Evolutionary conservation across 2,797 vertebrate genomes (phyloP).

Genomic region (Limosa lapponica): DNA sequence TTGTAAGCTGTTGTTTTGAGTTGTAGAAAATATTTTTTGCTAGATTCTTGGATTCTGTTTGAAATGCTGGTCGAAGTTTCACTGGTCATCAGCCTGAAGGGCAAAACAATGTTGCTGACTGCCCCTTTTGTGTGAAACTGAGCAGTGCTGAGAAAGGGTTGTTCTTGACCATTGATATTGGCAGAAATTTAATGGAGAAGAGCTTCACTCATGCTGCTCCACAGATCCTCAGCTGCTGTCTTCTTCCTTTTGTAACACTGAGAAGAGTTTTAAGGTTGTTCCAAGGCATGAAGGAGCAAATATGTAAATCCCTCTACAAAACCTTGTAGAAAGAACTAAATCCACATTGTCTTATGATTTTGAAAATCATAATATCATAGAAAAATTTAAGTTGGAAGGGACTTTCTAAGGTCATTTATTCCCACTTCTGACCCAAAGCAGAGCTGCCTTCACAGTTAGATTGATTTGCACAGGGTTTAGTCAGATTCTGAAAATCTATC

Average conservation of each 20-base stretch:
- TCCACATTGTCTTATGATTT: background rate
- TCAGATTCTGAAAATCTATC: background rate
- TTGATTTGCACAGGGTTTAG: background rate
- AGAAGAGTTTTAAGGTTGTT: background rate
- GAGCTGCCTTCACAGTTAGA: background rate
- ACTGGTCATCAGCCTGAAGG: background rate
- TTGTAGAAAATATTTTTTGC: background rate
- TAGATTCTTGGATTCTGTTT: background rate
- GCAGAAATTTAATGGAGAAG: background rate
- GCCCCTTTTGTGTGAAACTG: background rate
- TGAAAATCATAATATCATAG: background rate
- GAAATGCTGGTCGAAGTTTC: background rate
- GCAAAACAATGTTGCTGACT: background rate
- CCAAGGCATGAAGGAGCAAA: fast-evolving
- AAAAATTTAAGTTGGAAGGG: background rate
- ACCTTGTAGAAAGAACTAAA: background rate
- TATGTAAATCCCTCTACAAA: background rate
- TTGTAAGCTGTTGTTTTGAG: background rate
- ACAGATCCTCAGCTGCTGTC: background rate
- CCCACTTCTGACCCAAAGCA: background rate
- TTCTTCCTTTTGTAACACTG: background rate
- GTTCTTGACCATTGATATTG: background rate
- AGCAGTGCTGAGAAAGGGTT: background rate
- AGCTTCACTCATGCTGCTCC: background rate
- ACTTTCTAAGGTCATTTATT: background rate